These are phyloP conservation scores for Prenolepis imparis DNA, from an alignment of 2,888 invertebrate species.

Conservation along the genomic window DNA sequence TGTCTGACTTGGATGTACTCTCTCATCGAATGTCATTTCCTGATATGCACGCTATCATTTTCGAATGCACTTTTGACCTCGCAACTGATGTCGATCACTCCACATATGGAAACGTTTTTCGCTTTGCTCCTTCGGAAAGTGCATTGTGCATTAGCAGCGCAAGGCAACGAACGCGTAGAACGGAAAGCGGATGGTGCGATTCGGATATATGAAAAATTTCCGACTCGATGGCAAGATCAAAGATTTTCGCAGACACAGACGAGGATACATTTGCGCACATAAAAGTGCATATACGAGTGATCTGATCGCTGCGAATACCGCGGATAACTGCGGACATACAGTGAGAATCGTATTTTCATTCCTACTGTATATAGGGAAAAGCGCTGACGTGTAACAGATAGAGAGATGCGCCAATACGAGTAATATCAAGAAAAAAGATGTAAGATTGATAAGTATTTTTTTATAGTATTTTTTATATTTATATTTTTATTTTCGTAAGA, in stretches of 20 bases:
- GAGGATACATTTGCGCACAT: conserved; percentile 31
- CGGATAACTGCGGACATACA: not conserved
- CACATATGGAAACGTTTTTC: conserved; percentile 52
- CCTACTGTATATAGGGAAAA: not conserved
- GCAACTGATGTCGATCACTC: conserved; percentile 56
- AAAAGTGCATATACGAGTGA: conserved; percentile 5
- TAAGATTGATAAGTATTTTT: not conserved
- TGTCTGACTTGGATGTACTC: conserved; percentile 23
- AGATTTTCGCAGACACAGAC: conserved; percentile 50
- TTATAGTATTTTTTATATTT: no score
- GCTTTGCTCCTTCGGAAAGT: conserved; percentile 54
- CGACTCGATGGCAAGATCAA: conserved; percentile 64
- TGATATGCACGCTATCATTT: conserved; percentile 29
- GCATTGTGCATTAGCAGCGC: conserved; percentile 68
- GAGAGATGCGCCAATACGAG: not conserved
- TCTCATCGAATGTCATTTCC: conserved; percentile 23
- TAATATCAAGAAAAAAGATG: not conserved
- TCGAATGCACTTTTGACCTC: conserved; percentile 34
- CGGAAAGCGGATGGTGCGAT: conserved; percentile 45
- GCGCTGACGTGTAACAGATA: not conserved
- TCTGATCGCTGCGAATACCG: not conserved
- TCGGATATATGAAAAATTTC: conserved; percentile 62
- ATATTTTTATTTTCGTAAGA: no score
- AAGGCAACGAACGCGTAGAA: conserved; percentile 25
- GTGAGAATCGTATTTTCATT: not conserved